A percentile compares a stretch with the other conserved stretches of the same genome.
phyloP scores from a whole-genome alignment of 2,113 vertebrate species.

The Catharus minimus region DNA sequence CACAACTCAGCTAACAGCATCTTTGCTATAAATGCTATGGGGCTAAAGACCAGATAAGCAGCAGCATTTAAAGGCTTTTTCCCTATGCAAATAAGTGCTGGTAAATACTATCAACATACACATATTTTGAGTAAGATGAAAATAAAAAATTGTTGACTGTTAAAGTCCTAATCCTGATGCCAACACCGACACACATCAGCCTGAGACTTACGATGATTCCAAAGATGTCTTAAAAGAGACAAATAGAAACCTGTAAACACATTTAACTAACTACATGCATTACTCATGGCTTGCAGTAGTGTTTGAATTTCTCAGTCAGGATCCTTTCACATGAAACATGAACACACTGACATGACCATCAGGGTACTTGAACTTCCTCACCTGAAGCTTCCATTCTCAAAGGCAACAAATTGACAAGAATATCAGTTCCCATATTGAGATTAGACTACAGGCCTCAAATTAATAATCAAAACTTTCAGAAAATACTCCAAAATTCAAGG shows the following conservation, averaged over 20 bases:
- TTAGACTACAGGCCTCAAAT: not conserved
- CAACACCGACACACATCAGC: not conserved
- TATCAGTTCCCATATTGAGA: not conserved
- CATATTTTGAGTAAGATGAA: conserved; percentile 4
- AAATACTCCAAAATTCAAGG: not conserved
- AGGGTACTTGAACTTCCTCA: not conserved
- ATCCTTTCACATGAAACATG: not conserved
- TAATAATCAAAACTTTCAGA: not conserved
- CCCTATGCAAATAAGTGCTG: conserved; percentile 23
- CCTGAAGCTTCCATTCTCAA: not conserved
- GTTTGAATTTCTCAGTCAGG: not conserved
- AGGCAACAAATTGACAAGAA: not conserved
- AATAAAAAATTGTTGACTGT: not conserved
- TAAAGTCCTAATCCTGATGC: not conserved
- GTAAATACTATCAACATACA: conserved; percentile 8
- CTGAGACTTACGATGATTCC: not conserved
- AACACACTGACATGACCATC: not conserved
- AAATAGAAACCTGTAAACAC: not conserved
- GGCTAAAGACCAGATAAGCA: conserved; percentile 61
- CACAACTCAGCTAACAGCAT: conserved; percentile 38
- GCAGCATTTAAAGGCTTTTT: conserved; percentile 28
- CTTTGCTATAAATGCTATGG: conserved; percentile 18
- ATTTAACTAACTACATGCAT: not conserved
- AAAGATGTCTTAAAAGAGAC: not conserved
- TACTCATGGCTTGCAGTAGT: not conserved